Conservation (phyloP, 1,140 invertebrate genomes). For the Microplitis mediator region DNA sequence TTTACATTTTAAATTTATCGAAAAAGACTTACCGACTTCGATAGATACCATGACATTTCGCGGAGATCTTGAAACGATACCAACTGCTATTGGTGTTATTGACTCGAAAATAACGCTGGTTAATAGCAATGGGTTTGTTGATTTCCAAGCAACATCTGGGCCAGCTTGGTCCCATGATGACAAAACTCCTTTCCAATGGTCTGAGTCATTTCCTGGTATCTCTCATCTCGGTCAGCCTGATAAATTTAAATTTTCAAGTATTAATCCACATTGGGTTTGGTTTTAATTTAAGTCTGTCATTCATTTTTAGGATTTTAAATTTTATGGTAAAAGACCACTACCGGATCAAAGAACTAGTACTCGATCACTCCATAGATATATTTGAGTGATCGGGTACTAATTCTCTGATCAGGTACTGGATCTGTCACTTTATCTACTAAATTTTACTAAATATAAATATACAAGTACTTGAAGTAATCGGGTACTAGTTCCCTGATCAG, state of each 20-base stretch:
- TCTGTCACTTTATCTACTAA: too few relatives aligned
- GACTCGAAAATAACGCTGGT: slow-evolving; percentile 47
- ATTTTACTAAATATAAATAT: too few relatives aligned
- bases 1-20: slow-evolving; percentile 13
- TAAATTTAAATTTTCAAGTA: slow-evolving; percentile 72
- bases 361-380: too few relatives aligned
- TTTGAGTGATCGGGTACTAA: too few relatives aligned
- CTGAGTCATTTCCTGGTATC: slow-evolving; percentile 65
- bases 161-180: slow-evolving; percentile 36
- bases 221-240: slow-evolving; percentile 80
- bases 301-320: neutral
- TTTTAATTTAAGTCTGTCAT: neutral
- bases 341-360: too few relatives aligned
- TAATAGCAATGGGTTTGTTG: slow-evolving; percentile 38
- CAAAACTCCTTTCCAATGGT: slow-evolving; percentile 74
- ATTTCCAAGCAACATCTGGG: slow-evolving; percentile 50
- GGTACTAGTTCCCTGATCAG: too few relatives aligned
- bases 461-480: neutral
- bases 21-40: slow-evolving; percentile 8
- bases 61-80: slow-evolving; percentile 43
- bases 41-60: slow-evolving; percentile 42
- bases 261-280: slow-evolving; percentile 65
- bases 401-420: too few relatives aligned
- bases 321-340: too few relatives aligned
- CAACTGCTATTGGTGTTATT: slow-evolving; percentile 52